phyloP scores from a whole-genome alignment of 2,888 invertebrate species.

The Pristionchus arcanus region DNA sequence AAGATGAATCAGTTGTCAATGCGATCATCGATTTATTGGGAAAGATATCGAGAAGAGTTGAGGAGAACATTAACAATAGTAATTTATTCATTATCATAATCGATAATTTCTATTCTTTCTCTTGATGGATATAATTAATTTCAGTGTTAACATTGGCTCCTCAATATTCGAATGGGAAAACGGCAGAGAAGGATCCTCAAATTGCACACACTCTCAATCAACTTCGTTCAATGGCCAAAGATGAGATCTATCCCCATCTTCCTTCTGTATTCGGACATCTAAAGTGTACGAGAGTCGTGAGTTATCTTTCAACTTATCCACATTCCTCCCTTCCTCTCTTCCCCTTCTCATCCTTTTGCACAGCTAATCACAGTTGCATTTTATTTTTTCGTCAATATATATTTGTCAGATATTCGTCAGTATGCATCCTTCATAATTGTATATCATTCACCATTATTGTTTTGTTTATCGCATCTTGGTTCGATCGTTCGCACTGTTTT shows the following conservation, averaged over 20 bases:
- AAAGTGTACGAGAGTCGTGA: conserved; percentile 23
- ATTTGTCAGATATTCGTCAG: too few relatives aligned
- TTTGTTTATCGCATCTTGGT: too few relatives aligned
- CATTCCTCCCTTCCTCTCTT: neutral
- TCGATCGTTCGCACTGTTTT: too few relatives aligned
- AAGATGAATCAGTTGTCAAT: neutral
- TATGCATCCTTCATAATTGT: too few relatives aligned
- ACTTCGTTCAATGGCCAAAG: neutral
- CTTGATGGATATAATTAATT: neutral
- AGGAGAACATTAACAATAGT: neutral
- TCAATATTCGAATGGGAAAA: neutral
- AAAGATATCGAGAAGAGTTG: neutral
- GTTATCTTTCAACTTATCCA: conserved; percentile 1
- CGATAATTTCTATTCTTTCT: neutral
- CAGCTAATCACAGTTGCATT: neutral
- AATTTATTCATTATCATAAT: too few relatives aligned
- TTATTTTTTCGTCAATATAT: too few relatives aligned
- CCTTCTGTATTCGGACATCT: conserved; percentile 1
- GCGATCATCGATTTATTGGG: neutral
- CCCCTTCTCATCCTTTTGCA: neutral
- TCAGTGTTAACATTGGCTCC: conserved; percentile 20
- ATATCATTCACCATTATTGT: too few relatives aligned
- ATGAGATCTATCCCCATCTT: conserved; percentile 19
- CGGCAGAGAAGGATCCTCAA: neutral
- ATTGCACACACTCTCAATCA: neutral